Conservation (phyloP, 2,113 vertebrate species). For the Passer domesticus region DNA sequence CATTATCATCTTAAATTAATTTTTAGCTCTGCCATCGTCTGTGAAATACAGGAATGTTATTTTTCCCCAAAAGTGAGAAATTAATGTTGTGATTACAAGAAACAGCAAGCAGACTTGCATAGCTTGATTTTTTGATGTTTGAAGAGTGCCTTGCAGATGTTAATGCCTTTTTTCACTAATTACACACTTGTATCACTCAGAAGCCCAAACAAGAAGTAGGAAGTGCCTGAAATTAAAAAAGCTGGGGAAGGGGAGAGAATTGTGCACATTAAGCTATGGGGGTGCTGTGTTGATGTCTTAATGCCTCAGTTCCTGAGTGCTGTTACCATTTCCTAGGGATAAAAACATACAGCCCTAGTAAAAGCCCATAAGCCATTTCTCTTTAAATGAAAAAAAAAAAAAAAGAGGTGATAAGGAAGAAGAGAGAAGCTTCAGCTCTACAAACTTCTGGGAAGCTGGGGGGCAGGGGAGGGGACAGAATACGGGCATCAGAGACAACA, state of each 20-base stretch:
- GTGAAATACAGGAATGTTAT: constrained; percentile 20
- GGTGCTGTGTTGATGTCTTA: constrained; percentile 21
- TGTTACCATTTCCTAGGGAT: background rate
- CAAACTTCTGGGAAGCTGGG: background rate
- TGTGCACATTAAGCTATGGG: background rate
- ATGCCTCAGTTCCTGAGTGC: background rate
- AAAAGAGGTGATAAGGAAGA: background rate
- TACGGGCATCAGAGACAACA: background rate
- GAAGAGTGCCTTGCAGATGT: constrained; percentile 24
- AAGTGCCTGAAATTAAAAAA: constrained; percentile 52
- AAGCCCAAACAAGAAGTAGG: constrained; percentile 9
- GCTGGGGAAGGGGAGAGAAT: background rate
- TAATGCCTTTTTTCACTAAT: constrained; percentile 43
- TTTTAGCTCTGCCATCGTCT: constrained; percentile 56
- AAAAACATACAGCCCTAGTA: background rate
- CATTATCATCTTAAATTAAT: constrained; percentile 73
- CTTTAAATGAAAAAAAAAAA: background rate
- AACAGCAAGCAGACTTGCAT: background rate
- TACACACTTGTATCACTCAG: background rate
- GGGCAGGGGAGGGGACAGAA: background rate
- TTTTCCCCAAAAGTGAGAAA: constrained; percentile 45
- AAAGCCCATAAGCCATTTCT: background rate
- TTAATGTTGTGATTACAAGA: constrained; percentile 39
- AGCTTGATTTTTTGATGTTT: constrained; percentile 12
- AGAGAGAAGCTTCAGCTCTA: background rate